A percentile compares a stretch with the other conserved stretches of the same genome.
Evolutionary conservation across 2,888 invertebrate genomes (phyloP).

Genomic region (Melanostoma scalare): DNA sequence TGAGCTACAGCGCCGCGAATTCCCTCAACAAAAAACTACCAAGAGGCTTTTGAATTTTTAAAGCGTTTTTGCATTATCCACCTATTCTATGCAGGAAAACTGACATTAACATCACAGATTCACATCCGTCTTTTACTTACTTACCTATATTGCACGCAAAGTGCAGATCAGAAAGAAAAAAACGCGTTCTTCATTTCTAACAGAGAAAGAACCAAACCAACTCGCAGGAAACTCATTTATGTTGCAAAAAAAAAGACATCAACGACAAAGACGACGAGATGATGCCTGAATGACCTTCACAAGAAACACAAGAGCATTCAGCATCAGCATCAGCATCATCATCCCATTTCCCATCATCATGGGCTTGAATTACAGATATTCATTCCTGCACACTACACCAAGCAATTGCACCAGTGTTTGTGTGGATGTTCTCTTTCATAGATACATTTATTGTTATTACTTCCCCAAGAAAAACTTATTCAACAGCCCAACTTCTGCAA

Average conservation of each 20-base stretch:
- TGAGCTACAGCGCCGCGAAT: too few species aligned
- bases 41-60: too few species aligned
- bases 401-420: slow-evolving; percentile 2
- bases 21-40: too few species aligned
- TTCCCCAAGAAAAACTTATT: slow-evolving; percentile 48
- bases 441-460: slow-evolving; percentile 71
- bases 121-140: slow-evolving; percentile 18
- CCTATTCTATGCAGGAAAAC: slow-evolving; percentile 15
- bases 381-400: background rate
- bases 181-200: slow-evolving; percentile 37
- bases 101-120: slow-evolving; percentile 46
- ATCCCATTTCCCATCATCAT: slow-evolving; percentile 30
- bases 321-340: slow-evolving; percentile 48
- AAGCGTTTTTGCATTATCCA: too few species aligned
- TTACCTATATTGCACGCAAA: slow-evolving; percentile 58
- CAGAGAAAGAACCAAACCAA: slow-evolving; percentile 42
- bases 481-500: slow-evolving; percentile 52
- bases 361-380: slow-evolving; percentile 49
- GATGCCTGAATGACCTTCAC: slow-evolving; percentile 68
- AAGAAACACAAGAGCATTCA: slow-evolving; percentile 57
- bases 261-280: slow-evolving; percentile 18
- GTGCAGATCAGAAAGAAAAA: slow-evolving; percentile 36
- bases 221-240: slow-evolving; percentile 69
- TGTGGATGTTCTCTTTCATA: slow-evolving; percentile 25
- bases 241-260: slow-evolving; percentile 61